Percentiles rank a stretch among this genome's conserved stretches.
Evolutionary conservation across 2,797 vertebrate species (phyloP).

Genomic region (Myotis pilosus): DNA sequence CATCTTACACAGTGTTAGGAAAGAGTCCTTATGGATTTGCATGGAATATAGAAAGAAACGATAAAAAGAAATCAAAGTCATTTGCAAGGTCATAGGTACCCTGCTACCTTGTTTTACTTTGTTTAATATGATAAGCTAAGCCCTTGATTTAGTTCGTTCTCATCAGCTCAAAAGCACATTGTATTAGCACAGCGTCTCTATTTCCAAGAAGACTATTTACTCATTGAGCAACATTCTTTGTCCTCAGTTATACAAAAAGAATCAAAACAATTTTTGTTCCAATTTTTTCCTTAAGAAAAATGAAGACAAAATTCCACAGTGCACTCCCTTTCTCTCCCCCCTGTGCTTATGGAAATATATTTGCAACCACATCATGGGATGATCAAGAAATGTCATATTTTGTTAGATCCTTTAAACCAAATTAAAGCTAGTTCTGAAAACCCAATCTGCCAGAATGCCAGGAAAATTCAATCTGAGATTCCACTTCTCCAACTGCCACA

Average conservation of each 20-base stretch:
- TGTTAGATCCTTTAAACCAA: constrained; percentile 22
- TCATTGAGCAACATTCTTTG: background rate
- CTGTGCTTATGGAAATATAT: background rate
- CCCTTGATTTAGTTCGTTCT: background rate
- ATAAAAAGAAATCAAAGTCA: background rate
- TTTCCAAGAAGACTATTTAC: background rate
- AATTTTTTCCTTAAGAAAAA: constrained; percentile 46
- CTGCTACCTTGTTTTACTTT: background rate
- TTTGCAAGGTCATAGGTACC: too few species aligned
- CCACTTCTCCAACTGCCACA: background rate
- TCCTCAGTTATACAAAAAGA: background rate
- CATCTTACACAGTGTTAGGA: background rate
- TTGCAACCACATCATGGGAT: background rate
- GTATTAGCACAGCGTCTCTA: background rate
- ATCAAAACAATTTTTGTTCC: background rate
- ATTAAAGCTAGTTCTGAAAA: background rate
- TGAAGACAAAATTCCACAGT: background rate
- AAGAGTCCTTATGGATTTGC: background rate
- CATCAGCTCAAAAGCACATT: background rate
- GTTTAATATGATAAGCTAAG: background rate
- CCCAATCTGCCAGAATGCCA: background rate
- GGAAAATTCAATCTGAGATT: background rate
- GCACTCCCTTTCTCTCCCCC: accelerated
- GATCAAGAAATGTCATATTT: background rate
- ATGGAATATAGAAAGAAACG: background rate